A percentile compares a stretch with the other conserved stretches of the same genome.
phyloP scores from a whole-genome alignment of 1,140 invertebrate species.

The Papilio machaon region DNA sequence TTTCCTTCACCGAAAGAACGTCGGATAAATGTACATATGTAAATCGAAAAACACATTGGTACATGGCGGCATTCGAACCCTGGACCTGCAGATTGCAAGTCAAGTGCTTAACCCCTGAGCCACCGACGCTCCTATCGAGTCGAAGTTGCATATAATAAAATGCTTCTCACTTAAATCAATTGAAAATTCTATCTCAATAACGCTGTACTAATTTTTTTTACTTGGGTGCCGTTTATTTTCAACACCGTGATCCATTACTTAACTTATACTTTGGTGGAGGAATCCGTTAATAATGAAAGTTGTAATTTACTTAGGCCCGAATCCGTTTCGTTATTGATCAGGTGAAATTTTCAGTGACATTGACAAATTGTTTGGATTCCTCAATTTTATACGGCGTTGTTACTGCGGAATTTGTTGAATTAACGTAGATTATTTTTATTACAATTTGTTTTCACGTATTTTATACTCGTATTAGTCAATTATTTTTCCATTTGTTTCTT shows the following conservation, averaged over 20 bases:
- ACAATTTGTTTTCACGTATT: conserved; percentile 4
- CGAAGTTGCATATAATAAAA: not conserved
- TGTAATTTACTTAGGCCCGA: conserved; percentile 53
- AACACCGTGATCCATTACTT: conserved; percentile 28
- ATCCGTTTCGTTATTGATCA: conserved; percentile 65
- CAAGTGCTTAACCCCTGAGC: too few species aligned
- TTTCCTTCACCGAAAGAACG: too few species aligned
- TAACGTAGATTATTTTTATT: conserved; percentile 14
- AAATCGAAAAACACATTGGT: too few species aligned
- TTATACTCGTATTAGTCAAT: not conserved
- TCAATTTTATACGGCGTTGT: conserved; percentile 59
- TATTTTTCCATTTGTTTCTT: not conserved
- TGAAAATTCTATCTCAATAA: not conserved
- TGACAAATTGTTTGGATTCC: conserved; percentile 63
- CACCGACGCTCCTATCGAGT: too few species aligned
- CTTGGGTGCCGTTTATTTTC: conserved; percentile 15
- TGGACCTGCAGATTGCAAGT: too few species aligned
- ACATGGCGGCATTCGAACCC: too few species aligned
- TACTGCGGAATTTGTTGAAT: conserved; percentile 45
- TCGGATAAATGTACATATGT: too few species aligned
- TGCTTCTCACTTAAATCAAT: conserved; percentile 5
- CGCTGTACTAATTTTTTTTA: conserved; percentile 6
- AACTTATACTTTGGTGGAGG: conserved; percentile 30
- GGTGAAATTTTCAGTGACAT: conserved; percentile 64
- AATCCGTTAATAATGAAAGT: conserved; percentile 43